Evolutionary conservation across 92 coral and sea anemone genomes (phyloP), one percentile per base, ranked within the genome.

Genomic region (Zoanthus sansibaricus): DNA sequence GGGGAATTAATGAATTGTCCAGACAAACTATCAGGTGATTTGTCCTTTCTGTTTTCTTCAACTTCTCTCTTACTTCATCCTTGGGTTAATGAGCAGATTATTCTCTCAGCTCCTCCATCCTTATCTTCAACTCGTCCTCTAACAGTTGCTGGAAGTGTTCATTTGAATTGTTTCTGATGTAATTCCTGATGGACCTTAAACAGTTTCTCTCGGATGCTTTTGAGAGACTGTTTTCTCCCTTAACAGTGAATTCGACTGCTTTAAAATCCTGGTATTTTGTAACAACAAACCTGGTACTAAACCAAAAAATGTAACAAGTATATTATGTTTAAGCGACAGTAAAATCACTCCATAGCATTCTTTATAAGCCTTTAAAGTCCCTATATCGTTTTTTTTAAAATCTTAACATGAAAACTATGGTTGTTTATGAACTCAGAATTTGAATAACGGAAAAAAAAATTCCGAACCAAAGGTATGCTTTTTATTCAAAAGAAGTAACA

Each of bases 201-300:
- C 83, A 82, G 48, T 7, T 78, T 74, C n/a, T 87, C 12, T 37
- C 85, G 49, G 64, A 90, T 87, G 11, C 64, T 45, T 46, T 30
- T 64, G 21, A 87, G 83, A n/a, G 93, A 88, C 46, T 59, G 47
- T 72, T 87, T 90, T 76, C 88, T 61, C 7, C 87, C 93, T 11
- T 87, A 32, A 78, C 83, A 31, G 68, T 77, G 20, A 77, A 77
- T 12, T 77, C 82, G 0, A 77, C 68, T 51, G 20, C 46, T 55
- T 77, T 46, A 10, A 86, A 11, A 10, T 33, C 74, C 76, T 59
- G 64, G 21, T 33, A 44, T 67, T 76, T 77, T 12, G 76, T 42
- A n/a, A 86, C 59, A 7, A 75, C 32, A 14, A 58, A 71, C 75
- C 75, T 86, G 18, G 77, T 78, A 74, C 88, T 86, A 55, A 13